A percentile compares a stretch with the other conserved stretches of the same genome.
phyloP scores from a whole-genome alignment of 2,113 vertebrate genomes.

The Psittacula cyanocephala region DNA sequence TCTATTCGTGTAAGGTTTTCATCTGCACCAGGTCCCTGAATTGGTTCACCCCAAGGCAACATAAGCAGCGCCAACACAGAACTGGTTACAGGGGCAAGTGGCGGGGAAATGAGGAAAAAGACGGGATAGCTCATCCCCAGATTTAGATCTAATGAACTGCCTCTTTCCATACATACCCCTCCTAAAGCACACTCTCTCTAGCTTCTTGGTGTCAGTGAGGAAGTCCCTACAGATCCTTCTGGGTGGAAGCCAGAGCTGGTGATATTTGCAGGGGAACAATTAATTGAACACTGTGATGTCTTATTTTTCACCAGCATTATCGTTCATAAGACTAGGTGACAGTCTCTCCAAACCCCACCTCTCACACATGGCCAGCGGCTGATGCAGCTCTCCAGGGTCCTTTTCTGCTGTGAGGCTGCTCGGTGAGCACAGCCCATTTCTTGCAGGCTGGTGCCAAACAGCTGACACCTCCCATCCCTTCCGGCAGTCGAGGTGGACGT shows the following conservation, averaged over 20 bases:
- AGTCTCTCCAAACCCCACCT: no score
- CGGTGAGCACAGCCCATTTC: no score
- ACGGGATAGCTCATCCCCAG: neutral
- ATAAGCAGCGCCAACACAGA: neutral
- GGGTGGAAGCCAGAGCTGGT: neutral
- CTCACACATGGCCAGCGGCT: no score
- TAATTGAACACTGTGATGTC: neutral
- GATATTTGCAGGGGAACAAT: neutral
- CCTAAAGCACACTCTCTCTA: neutral
- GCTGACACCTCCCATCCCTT: no score
- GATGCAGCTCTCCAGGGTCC: no score
- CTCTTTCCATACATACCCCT: neutral
- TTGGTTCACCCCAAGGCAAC: neutral
- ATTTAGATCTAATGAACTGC: neutral
- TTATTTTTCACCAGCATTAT: neutral
- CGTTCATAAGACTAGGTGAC: neutral
- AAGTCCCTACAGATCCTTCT: neutral
- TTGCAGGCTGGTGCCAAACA: no score
- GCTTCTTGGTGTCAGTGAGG: rapidly evolving
- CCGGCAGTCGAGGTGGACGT: no score
- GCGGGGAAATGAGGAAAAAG: neutral
- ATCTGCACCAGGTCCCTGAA: neutral
- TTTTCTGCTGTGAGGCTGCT: no score
- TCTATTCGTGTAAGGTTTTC: neutral
- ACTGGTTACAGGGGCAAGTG: neutral